phyloP scores from a whole-genome alignment of 2,888 invertebrate genomes.

The Hemicrepidius hirtus region DNA sequence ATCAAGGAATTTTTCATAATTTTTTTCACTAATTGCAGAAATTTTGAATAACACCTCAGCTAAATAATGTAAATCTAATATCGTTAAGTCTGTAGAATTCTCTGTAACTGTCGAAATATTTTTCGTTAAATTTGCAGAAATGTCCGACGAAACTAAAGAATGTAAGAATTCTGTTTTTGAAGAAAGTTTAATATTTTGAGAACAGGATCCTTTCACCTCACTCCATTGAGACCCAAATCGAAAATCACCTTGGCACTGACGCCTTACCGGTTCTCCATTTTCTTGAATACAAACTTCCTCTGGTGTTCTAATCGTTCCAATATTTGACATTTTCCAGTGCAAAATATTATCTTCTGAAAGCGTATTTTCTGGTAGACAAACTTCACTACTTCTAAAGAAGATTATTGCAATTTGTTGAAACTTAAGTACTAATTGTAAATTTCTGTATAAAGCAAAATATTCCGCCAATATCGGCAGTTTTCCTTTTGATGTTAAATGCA shows the following conservation, averaged over 20 bases:
- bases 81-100: slow-evolving; percentile 57
- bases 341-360: slow-evolving; percentile 41
- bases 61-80: slow-evolving; percentile 65
- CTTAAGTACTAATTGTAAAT: slow-evolving; percentile 22
- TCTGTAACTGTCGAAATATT: slow-evolving; percentile 58
- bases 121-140: slow-evolving; percentile 54
- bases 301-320: slow-evolving; percentile 74
- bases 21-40: slow-evolving; percentile 24
- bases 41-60: slow-evolving; percentile 59
- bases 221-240: slow-evolving; percentile 77
- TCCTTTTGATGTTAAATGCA: slow-evolving; percentile 70
- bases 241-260: slow-evolving; percentile 77
- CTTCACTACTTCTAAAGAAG: slow-evolving; percentile 59
- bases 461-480: slow-evolving; percentile 46
- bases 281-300: slow-evolving; percentile 76
- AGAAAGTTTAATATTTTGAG: slow-evolving; percentile 30
- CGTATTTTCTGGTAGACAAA: slow-evolving; percentile 63
- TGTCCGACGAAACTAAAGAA: slow-evolving; percentile 24
- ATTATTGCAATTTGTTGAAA: background rate
- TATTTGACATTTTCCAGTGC: slow-evolving; percentile 73
- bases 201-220: slow-evolving; percentile 64
- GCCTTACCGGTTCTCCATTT: slow-evolving; percentile 76
- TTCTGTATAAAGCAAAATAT: slow-evolving; percentile 41
- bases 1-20: slow-evolving; percentile 68
- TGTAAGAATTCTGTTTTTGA: slow-evolving; percentile 37